Percentiles rank a stretch among this genome's conserved stretches.
Evolutionary conservation across 2,888 invertebrate species (phyloP).

Genomic region (Agrotis exclamationis): DNA sequence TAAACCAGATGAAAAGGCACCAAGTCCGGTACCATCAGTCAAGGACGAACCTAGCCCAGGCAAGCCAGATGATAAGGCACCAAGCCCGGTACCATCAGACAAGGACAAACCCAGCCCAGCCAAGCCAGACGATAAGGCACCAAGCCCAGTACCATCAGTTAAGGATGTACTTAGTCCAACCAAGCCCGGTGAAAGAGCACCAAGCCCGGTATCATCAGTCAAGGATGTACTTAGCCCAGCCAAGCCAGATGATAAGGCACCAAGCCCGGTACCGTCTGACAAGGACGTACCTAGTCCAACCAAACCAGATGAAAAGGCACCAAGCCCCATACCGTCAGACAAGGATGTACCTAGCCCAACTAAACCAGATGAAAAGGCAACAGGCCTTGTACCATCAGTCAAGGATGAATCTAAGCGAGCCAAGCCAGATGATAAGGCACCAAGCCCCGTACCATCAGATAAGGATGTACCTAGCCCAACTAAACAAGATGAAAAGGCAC

Average conservation of each 20-base stretch:
- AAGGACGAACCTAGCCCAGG: not conserved
- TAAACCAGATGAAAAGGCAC: not conserved
- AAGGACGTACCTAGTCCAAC: not conserved
- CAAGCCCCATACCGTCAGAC: not conserved
- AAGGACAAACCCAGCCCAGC: slow-evolving; percentile 28
- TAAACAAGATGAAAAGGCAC: not conserved
- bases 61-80: not conserved
- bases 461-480: not conserved
- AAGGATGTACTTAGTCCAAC: slow-evolving; percentile 5
- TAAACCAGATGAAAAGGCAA: not conserved
- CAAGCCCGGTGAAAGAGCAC: not conserved
- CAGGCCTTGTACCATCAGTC: not conserved
- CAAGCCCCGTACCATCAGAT: accelerated
- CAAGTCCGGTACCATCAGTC: not conserved
- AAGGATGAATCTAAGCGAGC: not conserved
- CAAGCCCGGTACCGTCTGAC: not conserved
- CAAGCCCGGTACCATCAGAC: not conserved
- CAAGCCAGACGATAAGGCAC: not conserved
- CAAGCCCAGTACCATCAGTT: not conserved
- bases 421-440: not conserved
- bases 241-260: not conserved
- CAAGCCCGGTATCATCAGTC: not conserved
- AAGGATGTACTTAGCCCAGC: not conserved
- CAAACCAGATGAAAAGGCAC: not conserved
- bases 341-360: not conserved